Conservation (phyloP, 2,888 invertebrate species). For the Eilema griseolum region DNA sequence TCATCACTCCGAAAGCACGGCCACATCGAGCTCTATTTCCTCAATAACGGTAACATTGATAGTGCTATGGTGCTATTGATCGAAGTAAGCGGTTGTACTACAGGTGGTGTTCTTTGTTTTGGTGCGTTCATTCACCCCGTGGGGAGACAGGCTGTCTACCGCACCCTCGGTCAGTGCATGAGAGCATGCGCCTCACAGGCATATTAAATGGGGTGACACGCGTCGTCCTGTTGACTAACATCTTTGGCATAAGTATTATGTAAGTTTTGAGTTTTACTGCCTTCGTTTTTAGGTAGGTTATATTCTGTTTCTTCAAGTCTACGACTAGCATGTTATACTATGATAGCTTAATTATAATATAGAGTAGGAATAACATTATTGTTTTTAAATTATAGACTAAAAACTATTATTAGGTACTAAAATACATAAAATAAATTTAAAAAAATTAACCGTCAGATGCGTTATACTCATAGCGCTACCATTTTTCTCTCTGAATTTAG, state of each 20-base stretch:
- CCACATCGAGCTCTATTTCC: neutral
- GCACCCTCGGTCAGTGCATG: slow-evolving; percentile 65
- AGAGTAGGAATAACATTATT: too few species aligned
- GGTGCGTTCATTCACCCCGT: slow-evolving; percentile 76
- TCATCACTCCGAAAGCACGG: neutral
- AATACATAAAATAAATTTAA: too few species aligned
- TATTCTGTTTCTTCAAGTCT: neutral
- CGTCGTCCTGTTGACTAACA: slow-evolving; percentile 13
- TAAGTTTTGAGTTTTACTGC: neutral
- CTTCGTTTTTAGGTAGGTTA: neutral
- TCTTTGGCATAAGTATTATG: neutral
- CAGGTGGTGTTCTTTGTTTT: slow-evolving; percentile 81
- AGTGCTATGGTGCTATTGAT: slow-evolving; percentile 30
- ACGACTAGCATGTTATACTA: neutral
- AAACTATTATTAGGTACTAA: too few species aligned
- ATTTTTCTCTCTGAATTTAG: too few species aligned
- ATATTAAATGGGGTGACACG: slow-evolving; percentile 50
- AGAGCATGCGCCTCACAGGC: slow-evolving; percentile 60
- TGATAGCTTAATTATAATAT: too few species aligned
- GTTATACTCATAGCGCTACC: too few species aligned
- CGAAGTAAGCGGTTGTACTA: slow-evolving; percentile 50
- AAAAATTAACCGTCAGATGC: too few species aligned
- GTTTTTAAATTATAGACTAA: too few species aligned
- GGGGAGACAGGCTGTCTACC: slow-evolving; percentile 72
- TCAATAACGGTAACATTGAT: neutral